Conservation (phyloP, 2,113 vertebrate species). For the Platysteira castanea region DNA sequence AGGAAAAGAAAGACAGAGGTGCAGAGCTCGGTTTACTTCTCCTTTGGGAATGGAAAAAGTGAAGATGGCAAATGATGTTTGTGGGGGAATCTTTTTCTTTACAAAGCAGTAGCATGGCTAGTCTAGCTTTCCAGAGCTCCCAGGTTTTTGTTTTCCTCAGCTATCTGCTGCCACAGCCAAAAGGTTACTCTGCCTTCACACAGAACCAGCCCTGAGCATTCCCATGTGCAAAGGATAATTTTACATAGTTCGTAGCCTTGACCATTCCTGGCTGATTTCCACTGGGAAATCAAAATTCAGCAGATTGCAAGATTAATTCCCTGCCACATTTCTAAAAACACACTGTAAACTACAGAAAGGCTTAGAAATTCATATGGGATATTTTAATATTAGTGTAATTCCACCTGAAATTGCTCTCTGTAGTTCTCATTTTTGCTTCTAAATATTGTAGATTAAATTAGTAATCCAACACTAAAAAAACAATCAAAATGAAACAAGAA, state of each 20-base stretch:
- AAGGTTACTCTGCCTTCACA: neutral
- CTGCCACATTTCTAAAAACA: neutral
- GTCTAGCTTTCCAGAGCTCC: neutral
- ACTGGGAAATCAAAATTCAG: constrained; percentile 50
- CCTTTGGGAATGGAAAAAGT: neutral
- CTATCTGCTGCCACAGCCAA: neutral
- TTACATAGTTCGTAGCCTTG: neutral
- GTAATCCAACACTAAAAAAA: neutral
- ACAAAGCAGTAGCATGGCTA: no score
- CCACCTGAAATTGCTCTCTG: neutral
- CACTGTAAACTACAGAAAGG: neutral
- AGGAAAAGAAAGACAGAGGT: neutral
- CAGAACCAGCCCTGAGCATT: neutral
- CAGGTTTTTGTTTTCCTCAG: neutral
- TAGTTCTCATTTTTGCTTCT: neutral
- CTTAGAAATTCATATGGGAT: constrained; percentile 10
- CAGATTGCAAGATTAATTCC: constrained; percentile 25
- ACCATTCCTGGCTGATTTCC: constrained; percentile 34
- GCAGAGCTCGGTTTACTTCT: neutral
- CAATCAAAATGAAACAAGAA: neutral
- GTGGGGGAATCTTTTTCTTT: neutral
- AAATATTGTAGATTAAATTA: neutral
- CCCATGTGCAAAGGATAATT: neutral
- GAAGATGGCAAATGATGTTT: neutral
- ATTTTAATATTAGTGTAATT: neutral